A percentile compares a stretch with the other conserved stretches of the same genome.
Conservation (phyloP, 1,140 invertebrate genomes). For the Papilio polyxenes region DNA sequence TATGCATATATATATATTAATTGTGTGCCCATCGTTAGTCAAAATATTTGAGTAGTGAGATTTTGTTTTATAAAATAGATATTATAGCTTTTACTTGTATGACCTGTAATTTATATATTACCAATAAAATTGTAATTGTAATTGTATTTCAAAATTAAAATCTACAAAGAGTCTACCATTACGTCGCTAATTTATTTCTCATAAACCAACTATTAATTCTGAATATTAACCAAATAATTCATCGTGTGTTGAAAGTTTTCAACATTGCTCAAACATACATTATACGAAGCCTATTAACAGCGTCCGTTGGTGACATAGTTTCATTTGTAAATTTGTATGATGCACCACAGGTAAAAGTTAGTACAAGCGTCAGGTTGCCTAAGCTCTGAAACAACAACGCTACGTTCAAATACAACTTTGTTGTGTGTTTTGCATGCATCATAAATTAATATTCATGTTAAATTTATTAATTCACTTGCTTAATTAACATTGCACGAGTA, state of each 20-base stretch:
- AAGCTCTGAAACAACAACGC: not conserved
- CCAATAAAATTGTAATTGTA: too few species aligned
- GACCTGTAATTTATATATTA: too few species aligned
- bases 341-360: slow-evolving; percentile 17
- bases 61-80: too few species aligned
- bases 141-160: too few species aligned
- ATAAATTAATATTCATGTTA: not conserved
- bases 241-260: not conserved
- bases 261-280: not conserved
- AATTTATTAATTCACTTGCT: not conserved
- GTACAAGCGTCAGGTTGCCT: not conserved
- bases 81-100: too few species aligned
- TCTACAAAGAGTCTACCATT: too few species aligned
- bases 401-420: not conserved
- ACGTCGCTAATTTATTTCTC: too few species aligned
- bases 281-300: not conserved
- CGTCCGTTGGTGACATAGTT: slow-evolving; percentile 10
- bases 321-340: slow-evolving; percentile 16
- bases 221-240: not conserved
- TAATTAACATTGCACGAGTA: not conserved
- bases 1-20: too few species aligned
- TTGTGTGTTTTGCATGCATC: not conserved
- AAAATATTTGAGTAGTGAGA: too few species aligned
- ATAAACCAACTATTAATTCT: too few species aligned
- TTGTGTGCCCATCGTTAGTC: too few species aligned